Base-by-base conservation (phyloP, 1,140 invertebrate genomes). In the Leguminivora glycinivorella region DNA sequence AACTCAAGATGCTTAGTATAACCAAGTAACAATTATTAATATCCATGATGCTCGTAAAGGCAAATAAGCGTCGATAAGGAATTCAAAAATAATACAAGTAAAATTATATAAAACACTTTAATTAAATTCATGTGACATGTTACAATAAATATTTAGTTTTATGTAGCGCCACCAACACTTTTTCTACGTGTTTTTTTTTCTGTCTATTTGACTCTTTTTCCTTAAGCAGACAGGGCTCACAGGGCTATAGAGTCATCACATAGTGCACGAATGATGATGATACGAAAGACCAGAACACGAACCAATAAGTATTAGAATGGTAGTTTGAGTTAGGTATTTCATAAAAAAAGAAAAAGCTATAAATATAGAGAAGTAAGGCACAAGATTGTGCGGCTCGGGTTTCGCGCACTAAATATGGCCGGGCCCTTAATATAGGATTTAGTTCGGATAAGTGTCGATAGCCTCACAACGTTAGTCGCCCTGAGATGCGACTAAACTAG, bases 41-140 rank as follows among this genome's bases (percentile, higher is more conserved):
- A n/a, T n/a, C n/a, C n/a, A n/a, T n/a, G n/a, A n/a, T n/a, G n/a
- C n/a, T n/a, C n/a, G n/a, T n/a, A n/a, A n/a, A n/a, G n/a, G n/a
- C n/a, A 38, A 0, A 38, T 38, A 38, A 38, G 34, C 34, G 34
- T 38, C 34, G 10, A 38, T 38, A 38, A 38, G 31, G 10, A 34
- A 4, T 12, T 66, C 29, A 31, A 67, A 73, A 72, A 56, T 70
- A 79, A 76, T 71, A 77, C 69, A 76, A 66, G 40, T 68, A 66
- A 67, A 47, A 72, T 63, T 82, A 77, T 82, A 73, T 75, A 83
- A 83, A 84, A 81, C 76, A 74, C 75, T 83, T 80, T 84, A 81
- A 72, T 81, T 78, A 81, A 76, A 78, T 79, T 78, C 70, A 76
- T 83, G 75, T 78, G 83, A 80, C 73, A 83, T 80, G 78, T 81